These are phyloP conservation scores for Puffinus mauretanicus DNA, from an alignment of 2,113 vertebrate species.

Conservation along the genomic window DNA sequence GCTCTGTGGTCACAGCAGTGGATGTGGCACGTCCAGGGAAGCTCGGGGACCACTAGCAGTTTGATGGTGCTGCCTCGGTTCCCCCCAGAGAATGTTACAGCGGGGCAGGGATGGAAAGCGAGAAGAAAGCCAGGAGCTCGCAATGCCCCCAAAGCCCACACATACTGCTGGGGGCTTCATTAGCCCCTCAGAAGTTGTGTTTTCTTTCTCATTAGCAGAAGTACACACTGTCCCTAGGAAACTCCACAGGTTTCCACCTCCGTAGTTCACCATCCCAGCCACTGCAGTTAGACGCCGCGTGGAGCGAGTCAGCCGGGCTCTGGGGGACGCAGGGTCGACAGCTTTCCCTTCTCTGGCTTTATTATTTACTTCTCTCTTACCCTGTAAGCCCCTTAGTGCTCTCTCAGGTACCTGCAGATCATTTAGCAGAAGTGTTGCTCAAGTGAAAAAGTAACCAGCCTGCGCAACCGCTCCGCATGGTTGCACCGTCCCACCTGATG, in stretches of 20 bases:
- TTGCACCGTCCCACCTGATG: neutral
- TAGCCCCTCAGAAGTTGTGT: neutral
- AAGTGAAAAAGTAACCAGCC: neutral
- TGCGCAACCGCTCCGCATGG: neutral
- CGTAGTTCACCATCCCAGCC: rapidly evolving
- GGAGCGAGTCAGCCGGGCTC: neutral
- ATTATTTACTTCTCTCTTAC: neutral
- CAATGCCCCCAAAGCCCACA: neutral
- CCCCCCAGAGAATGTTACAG: rapidly evolving
- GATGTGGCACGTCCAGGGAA: neutral
- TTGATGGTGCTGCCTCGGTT: neutral
- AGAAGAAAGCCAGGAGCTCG: neutral
- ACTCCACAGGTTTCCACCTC: neutral
- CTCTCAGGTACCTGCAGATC: neutral
- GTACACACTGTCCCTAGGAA: neutral
- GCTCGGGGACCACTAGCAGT: neutral
- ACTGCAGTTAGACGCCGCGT: rapidly evolving
- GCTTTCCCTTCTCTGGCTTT: neutral
- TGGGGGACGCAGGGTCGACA: neutral
- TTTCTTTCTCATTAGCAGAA: neutral
- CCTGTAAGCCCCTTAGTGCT: too few species aligned
- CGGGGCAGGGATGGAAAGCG: neutral
- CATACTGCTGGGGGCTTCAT: neutral
- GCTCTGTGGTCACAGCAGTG: neutral
- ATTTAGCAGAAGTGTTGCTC: neutral